Evolutionary conservation across 1,140 invertebrate species (phyloP).

Genomic region (Drosophila sucinea): DNA sequence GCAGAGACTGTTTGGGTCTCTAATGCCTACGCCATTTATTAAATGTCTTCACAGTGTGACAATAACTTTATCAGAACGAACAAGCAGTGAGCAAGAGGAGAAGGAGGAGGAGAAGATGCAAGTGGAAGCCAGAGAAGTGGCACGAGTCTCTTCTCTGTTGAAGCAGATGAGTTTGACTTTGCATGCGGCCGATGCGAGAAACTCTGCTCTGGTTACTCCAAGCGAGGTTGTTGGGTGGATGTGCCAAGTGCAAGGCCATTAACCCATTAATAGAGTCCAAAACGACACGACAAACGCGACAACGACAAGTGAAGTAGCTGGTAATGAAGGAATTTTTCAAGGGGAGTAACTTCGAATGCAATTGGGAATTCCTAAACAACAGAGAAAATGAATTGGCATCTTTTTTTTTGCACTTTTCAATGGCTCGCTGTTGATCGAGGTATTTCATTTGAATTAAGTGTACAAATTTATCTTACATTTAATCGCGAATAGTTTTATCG

Average conservation of each 20-base stretch:
- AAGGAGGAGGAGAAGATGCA: slow-evolving; percentile 40
- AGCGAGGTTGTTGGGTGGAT: slow-evolving; percentile 5
- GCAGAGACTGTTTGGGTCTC: slow-evolving; percentile 58
- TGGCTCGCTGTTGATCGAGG: neutral
- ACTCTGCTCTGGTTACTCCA: slow-evolving; percentile 55
- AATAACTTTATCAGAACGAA: slow-evolving; percentile 80
- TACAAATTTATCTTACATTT: no score
- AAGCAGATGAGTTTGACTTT: slow-evolving; percentile 9
- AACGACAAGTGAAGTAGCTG: slow-evolving; percentile 7
- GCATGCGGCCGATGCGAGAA: neutral
- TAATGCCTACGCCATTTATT: slow-evolving; percentile 82
- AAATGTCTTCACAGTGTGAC: slow-evolving; percentile 79
- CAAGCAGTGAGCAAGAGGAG: slow-evolving; percentile 37
- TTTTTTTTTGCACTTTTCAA: no score
- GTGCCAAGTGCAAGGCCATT: slow-evolving; percentile 65
- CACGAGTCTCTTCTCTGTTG: neutral
- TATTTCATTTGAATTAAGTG: no score
- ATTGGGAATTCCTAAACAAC: neutral
- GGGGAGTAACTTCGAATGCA: neutral
- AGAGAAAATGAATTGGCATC: neutral
- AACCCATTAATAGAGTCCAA: slow-evolving; percentile 50
- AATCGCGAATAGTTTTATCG: no score
- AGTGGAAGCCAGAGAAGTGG: slow-evolving; percentile 12
- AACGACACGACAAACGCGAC: neutral
- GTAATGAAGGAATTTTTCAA: slow-evolving; percentile 3